Evolutionary conservation across 2,888 invertebrate genomes (phyloP).

Genomic region (Leptopilina myrica): DNA sequence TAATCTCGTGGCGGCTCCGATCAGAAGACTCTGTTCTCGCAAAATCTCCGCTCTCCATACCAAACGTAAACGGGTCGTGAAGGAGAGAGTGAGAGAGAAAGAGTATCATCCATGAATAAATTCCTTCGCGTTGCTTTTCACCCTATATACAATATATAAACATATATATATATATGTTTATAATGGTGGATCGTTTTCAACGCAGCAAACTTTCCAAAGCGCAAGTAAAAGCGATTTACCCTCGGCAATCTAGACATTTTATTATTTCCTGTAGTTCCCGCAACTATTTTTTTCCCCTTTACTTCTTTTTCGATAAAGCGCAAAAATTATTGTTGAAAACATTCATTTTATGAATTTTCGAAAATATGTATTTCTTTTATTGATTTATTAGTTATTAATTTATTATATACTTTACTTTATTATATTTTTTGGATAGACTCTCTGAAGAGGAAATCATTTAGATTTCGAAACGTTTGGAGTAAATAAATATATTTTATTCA

Average conservation of each 20-base stretch:
- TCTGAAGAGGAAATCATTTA: no score
- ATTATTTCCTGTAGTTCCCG: slow-evolving; percentile 25
- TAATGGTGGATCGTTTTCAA: slow-evolving; percentile 49
- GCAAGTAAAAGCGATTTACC: slow-evolving; percentile 45
- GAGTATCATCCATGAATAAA: slow-evolving; percentile 55
- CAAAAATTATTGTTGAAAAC: no score
- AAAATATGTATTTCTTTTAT: no score
- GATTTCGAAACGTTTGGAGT: no score
- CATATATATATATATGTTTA: slow-evolving; percentile 46
- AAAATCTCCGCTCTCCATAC: slow-evolving; percentile 36
- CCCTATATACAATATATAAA: slow-evolving; percentile 41
- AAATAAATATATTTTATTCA: no score
- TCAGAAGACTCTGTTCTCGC: slow-evolving; percentile 62
- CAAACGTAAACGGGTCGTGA: slow-evolving; percentile 42
- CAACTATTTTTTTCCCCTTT: no score
- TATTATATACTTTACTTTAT: no score
- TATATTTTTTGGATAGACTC: no score
- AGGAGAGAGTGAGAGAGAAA: slow-evolving; percentile 50
- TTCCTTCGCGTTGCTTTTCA: slow-evolving; percentile 55
- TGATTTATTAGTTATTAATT: no score
- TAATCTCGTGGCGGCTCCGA: slow-evolving; percentile 74
- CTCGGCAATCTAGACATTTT: slow-evolving; percentile 35
- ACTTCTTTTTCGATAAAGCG: no score
- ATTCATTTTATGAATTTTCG: no score
- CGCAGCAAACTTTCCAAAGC: slow-evolving; percentile 34